Evolutionary conservation across 2,113 vertebrate species (phyloP), one percentile per base, ranked within the genome.

Genomic region (Toxotes jaculatrix): DNA sequence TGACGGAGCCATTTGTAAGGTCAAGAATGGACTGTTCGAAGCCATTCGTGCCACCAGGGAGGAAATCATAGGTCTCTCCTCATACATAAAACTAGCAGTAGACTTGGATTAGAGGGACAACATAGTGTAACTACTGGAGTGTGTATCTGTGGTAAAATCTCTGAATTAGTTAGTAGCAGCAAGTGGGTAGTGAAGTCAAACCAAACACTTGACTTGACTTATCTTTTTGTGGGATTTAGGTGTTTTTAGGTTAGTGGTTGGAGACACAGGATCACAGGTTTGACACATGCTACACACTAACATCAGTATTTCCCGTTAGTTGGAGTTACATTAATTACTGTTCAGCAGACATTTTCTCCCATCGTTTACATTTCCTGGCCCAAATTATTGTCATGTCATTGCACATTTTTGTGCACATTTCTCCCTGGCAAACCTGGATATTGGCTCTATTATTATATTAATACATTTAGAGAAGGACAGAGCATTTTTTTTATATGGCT

Each of bases 1-100:
- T 51, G 80, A 85, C 62, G 40, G 80, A 60, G 70, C 77, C 40
- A 74, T 90, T 80, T 82, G 56, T 86, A 83, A 92, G 62, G 74
- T 84, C 77, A 74, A 45, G 71, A 34, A 61, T 34, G 27, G 34
- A 74, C 23, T 57, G 59, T 74, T 77, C 64, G 59, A 70, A 74
- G 70, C 40, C 14, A n/a, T 32, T 55, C 21, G 36, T 57, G 75
- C 62, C 80, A 79, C 32, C 61, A 53, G 32, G 68, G 49, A 78
- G 63, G 59, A 19, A 34, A 21, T 74, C 74, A 53, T 31, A 56
- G 23, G 27, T 53, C 62, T 77, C 34, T 49, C 10, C 57, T 62
- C 27, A 45, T 16, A 42, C 8, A 72, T 59, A 31, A n/a, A 86
- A 7, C 43, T 16, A 70, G 21, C 51, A 61, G 64, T 38, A 36